phyloP scores from a whole-genome alignment of 2,888 invertebrate genomes.

The Leptinotarsa peninsularis region DNA sequence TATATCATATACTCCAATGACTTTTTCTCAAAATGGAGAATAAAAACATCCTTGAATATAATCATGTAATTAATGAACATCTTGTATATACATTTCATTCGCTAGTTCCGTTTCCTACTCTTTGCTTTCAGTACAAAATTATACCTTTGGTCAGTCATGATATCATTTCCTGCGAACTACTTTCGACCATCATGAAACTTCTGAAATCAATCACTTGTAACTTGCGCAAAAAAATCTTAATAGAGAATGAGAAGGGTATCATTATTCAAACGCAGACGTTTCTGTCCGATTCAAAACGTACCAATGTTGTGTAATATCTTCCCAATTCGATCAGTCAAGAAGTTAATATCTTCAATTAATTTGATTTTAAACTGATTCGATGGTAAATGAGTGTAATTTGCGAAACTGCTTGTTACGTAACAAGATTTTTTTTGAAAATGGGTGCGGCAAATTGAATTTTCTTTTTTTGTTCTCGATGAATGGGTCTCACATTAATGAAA shows the following conservation, averaged over 20 bases:
- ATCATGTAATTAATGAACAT: too few species aligned
- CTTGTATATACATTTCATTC: too few species aligned
- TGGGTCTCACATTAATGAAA: neutral
- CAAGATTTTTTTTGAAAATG: neutral
- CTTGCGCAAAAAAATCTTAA: neutral
- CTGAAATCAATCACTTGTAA: constrained; percentile 2
- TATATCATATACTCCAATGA: too few species aligned
- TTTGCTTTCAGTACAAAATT: neutral
- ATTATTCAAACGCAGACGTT: constrained; percentile 3
- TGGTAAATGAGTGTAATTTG: constrained; percentile 21
- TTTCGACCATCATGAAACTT: neutral
- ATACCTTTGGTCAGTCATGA: neutral
- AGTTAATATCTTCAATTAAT: constrained; percentile 26
- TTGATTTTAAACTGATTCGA: constrained; percentile 16
- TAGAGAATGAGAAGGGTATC: constrained; percentile 18
- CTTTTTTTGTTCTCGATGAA: neutral
- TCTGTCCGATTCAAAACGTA: constrained; percentile 11
- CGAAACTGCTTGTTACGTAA: constrained; percentile 8
- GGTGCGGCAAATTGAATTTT: neutral
- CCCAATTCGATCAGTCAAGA: constrained; percentile 22
- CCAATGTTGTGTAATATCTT: constrained; percentile 22
- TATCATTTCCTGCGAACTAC: neutral
- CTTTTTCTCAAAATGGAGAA: too few species aligned
- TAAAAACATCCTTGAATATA: too few species aligned
- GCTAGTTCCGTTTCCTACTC: neutral